Evolutionary conservation across 1,140 invertebrate genomes (phyloP), one percentile per base, ranked within the genome.

Genomic region (Plectrocnemia conspersa): DNA sequence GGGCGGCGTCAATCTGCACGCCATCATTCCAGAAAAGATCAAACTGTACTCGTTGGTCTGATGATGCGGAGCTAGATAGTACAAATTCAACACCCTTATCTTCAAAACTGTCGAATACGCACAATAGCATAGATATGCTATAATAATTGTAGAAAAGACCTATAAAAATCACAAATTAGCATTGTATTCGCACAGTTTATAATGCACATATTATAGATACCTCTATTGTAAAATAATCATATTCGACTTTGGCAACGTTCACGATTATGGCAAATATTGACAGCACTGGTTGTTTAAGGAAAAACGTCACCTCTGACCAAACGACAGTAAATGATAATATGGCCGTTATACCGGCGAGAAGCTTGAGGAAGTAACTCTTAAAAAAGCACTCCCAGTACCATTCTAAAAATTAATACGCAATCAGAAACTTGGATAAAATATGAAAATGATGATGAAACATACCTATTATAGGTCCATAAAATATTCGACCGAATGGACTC

Each of bases 221-320:
- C 80, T 98, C 94, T 65, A 98, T 97, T 45, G 87, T 88, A 59
- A 93, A 82, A 78, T 98, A 98, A 73, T 97, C 90, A 66, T 97
- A 93, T 56, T 82, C 84, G 7, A 72, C 67, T 65, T 84, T 87
- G 1, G 91, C 88, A 40, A 85, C 71, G 63, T 90, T 84, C 1
- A 98, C 81, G 66, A 98, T 89, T 29, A 89, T 81, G 33, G 97
- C 97, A 77, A 99, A 98, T 41, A 99, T 78, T 0, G 95, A 98
- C 3, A 99, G 75, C 15, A 94, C 89, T 1, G 96, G 96, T 19
- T 73, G 69, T 66, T 89, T 85, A 63, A 88, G 89, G 73, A 99
- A 99, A 71, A 99, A 99, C 1, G 96, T 96, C 44, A 97, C 84
- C 77, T 99, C 97, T 5, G 94, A 98, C 96, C 97, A 99, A 10